phyloP scores from a whole-genome alignment of 30 jellyfish, hydroid and myxozoan species.

The Morbakka virulenta region DNA sequence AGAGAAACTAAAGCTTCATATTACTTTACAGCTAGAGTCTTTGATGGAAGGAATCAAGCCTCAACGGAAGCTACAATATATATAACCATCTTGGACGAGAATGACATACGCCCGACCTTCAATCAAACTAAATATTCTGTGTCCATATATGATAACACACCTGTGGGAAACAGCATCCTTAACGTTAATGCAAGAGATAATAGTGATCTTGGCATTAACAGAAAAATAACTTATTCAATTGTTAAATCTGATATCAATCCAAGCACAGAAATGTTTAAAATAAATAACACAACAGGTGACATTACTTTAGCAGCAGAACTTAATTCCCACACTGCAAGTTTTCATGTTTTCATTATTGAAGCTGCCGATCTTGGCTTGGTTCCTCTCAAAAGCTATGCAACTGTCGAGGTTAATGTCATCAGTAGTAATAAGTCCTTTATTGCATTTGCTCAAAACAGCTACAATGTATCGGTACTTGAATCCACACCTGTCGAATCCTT shows the following conservation, averaged over 20 bases:
- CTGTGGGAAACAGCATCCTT: constrained; percentile 20
- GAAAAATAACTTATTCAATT: constrained; percentile 56
- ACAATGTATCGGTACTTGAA: constrained; percentile 60
- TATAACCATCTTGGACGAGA: constrained; percentile 55
- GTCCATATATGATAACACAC: constrained; percentile 26
- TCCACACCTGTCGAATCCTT: constrained; percentile 36
- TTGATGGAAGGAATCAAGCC: constrained; percentile 68
- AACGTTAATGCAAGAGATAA: constrained; percentile 64
- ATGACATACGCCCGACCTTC: constrained; percentile 81
- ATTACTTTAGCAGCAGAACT: constrained; percentile 34
- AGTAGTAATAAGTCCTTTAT: constrained; percentile 74
- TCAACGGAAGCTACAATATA: constrained; percentile 47
- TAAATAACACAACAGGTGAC: constrained; percentile 70
- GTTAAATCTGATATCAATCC: constrained; percentile 32
- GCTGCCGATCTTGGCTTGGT: constrained; percentile 67
- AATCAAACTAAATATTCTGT: constrained; percentile 8
- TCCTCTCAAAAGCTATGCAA: constrained; percentile 36
- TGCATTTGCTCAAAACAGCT: constrained; percentile 27
- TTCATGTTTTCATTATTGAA: constrained; percentile 27
- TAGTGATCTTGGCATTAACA: constrained; percentile 58
- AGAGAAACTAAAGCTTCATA: constrained; percentile 57
- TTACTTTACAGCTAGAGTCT: constrained; percentile 13
- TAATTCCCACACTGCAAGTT: constrained; percentile 50
- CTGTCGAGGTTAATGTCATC: constrained; percentile 56
- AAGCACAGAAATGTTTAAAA: constrained; percentile 18